Evolutionary conservation across 2,797 vertebrate species (phyloP), one percentile per base, ranked within the genome.

Genomic region (Poecilia gillii): DNA sequence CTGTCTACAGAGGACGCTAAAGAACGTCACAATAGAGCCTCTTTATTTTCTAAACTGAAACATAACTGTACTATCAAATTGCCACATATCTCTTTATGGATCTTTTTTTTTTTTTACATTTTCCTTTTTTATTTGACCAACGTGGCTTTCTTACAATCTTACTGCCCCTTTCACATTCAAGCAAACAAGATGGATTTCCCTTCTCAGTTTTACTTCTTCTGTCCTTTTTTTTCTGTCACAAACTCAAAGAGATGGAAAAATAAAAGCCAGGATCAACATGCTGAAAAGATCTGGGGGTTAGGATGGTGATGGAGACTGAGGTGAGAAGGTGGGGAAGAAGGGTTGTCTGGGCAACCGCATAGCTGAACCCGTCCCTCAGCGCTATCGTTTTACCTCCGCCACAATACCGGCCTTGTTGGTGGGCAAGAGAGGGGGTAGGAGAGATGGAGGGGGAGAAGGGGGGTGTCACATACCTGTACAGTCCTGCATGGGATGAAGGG

Each of bases 361-460:
- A 94, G 93, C 90, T 94, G 91, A 92, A 90, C 81, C 88, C 41
- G 88, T 94, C 90, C 90, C 87, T 55, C 90, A 92, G 89, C 77
- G 74, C 94, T 95, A 95, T 96, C 94, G 77, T 91, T 93, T 94
- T 95, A 94, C 94, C 89, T 81, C 81, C 33, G 81, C 88, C 90
- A 96, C 95, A 96, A 96, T 95, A 93, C 89, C n/a, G 84, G 90
- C 93, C 94, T 96, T 96, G 95, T 96, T 94, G 89, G 88, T 81
- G 89, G 87, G 79, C 31, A 78, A 36, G 71, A 43, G 77, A 18
- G 14, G 74, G 66, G 66, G 59, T 43, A 66, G 45, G 46, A 46
- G 77, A 31, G 59, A 31, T 12, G 47, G 51, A 72, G 75, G 73
- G 31, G 41, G 7, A 8, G 33, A 9, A 41, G 8, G 77, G 75